Percentiles rank a stretch among this genome's conserved stretches.
Conservation (phyloP, 1,140 invertebrate species). For the Panagrolaimus sp. region DNA sequence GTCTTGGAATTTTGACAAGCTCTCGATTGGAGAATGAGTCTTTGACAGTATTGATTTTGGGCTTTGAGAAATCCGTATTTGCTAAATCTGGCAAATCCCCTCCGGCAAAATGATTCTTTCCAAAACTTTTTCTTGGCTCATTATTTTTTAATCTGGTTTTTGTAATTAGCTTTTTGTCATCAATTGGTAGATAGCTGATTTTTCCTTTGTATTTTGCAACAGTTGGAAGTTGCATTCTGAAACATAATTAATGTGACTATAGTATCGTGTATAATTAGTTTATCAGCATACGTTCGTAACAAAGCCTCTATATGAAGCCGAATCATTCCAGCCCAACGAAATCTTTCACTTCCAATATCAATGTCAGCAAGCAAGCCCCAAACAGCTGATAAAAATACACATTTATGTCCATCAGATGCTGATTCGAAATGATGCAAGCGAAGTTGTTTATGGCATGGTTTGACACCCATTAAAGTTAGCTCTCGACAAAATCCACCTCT, state of each 20-base stretch:
- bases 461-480: conserved; percentile 38
- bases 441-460: conserved; percentile 34
- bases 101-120: conserved; percentile 34
- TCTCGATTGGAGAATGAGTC: neutral
- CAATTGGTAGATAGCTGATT: conserved; percentile 44
- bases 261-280: too few relatives aligned
- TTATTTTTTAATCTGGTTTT: conserved; percentile 42
- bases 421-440: conserved; percentile 43
- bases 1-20: conserved; percentile 19
- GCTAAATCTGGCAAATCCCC: neutral
- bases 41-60: neutral
- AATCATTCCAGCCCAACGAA: conserved; percentile 40
- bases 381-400: conserved; percentile 44
- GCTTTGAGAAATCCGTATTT: neutral
- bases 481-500: conserved; percentile 42
- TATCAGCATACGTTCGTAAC: too few relatives aligned
- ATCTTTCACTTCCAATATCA: conserved; percentile 47
- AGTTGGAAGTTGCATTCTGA: conserved; percentile 36
- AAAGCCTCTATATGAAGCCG: conserved; percentile 50
- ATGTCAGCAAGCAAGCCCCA: conserved; percentile 51
- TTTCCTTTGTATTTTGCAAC: conserved; percentile 40
- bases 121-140: conserved; percentile 31
- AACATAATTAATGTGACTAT: too few relatives aligned
- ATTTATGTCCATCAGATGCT: conserved; percentile 26
- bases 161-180: conserved; percentile 20